These are phyloP conservation scores for Apodemus speciosus DNA, from an alignment of 2,113 vertebrate species.

Conservation along the genomic window DNA sequence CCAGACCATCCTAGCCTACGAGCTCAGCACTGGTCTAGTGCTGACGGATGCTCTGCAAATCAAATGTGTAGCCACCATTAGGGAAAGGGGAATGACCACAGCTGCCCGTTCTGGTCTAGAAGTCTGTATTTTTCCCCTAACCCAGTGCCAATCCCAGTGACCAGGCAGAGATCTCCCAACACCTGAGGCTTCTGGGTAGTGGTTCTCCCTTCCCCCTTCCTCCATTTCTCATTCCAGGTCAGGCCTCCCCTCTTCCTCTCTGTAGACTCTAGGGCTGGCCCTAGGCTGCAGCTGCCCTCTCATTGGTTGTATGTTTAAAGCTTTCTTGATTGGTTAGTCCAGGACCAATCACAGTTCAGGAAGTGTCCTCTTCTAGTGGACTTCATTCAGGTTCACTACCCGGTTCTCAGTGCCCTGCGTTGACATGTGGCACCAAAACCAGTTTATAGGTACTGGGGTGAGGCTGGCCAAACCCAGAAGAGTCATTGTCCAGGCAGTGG, in stretches of 20 bases:
- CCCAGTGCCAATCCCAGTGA: not conserved
- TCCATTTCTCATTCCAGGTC: not conserved
- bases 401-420: accelerated
- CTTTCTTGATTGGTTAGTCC: not conserved
- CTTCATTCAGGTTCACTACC: not conserved
- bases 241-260: accelerated
- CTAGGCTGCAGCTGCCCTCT: not conserved
- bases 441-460: not conserved
- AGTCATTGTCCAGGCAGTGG: not conserved
- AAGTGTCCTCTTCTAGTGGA: not conserved
- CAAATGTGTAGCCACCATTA: not conserved
- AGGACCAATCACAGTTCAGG: not conserved
- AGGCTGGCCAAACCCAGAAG: not conserved
- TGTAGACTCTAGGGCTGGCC: not conserved
- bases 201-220: not conserved
- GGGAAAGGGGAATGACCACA: not conserved
- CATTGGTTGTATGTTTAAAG: not conserved
- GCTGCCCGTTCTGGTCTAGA: not conserved
- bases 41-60: accelerated
- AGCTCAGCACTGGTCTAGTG: accelerated
- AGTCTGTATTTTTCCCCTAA: not conserved
- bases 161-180: not conserved
- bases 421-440: not conserved
- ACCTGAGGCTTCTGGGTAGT: not conserved
- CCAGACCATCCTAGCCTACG: accelerated